Percentiles rank a stretch among this genome's conserved stretches.
Evolutionary conservation across 2,797 vertebrate species (phyloP).

Genomic region (Galagoides demidoff): DNA sequence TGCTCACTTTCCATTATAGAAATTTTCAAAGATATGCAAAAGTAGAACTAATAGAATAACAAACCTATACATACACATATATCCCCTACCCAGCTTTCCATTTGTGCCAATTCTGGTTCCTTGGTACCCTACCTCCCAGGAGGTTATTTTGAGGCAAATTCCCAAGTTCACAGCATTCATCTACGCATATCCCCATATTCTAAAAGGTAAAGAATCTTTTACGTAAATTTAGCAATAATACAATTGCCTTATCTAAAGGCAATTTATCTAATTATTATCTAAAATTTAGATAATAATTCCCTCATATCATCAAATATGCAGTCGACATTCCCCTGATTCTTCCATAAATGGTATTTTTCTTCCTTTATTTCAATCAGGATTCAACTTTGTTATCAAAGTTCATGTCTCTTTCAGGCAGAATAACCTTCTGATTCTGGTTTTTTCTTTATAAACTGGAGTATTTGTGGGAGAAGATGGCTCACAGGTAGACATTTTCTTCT

Average conservation of each 20-base stretch:
- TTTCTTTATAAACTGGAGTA: background rate
- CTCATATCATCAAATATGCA: background rate
- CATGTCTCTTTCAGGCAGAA: background rate
- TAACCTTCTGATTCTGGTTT: background rate
- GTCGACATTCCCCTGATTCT: background rate
- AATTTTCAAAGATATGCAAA: background rate
- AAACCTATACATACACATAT: background rate
- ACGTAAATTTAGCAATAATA: background rate
- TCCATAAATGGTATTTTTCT: background rate
- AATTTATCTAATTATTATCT: too few relatives aligned
- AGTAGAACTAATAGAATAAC: background rate
- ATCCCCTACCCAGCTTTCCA: background rate
- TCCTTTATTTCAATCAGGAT: background rate
- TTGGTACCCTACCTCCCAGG: background rate
- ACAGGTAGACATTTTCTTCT: background rate
- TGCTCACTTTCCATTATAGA: background rate
- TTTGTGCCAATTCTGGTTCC: background rate
- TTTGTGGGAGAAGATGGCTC: background rate
- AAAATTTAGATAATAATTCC: background rate
- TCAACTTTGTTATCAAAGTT: background rate
- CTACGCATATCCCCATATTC: background rate
- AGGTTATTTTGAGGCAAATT: constrained; percentile 41
- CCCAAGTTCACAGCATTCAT: background rate
- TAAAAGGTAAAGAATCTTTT: background rate
- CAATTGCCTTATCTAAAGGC: background rate